phyloP scores from a whole-genome alignment of 37 sponge, comb jelly and placozoan genomes.

The Petrosia ficiformis region DNA sequence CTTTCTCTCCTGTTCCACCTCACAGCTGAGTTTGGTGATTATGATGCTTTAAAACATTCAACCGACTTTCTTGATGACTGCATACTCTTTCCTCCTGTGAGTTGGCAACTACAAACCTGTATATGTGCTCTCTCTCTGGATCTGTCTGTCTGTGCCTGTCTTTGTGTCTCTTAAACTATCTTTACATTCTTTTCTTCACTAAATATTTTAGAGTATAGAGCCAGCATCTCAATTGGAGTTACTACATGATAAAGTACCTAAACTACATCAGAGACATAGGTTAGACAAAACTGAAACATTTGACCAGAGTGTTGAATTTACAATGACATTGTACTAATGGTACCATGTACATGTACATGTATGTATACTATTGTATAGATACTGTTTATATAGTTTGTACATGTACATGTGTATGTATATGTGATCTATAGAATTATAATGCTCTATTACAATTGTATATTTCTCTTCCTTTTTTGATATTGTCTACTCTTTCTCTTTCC shows the following conservation, averaged over 20 bases:
- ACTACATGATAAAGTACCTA: slow-evolving; percentile 42
- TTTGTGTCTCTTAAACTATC: too few relatives aligned
- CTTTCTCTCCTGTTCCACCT: neutral
- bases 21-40: slow-evolving; percentile 78
- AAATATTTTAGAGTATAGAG: slow-evolving; percentile 60
- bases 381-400: neutral
- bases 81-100: slow-evolving; percentile 67
- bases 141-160: neutral
- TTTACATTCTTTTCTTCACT: too few relatives aligned
- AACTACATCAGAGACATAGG: slow-evolving; percentile 59
- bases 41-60: slow-evolving; percentile 50
- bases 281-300: too few relatives aligned
- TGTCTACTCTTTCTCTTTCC: neutral
- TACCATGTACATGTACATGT: too few relatives aligned
- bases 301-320: too few relatives aligned
- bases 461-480: neutral
- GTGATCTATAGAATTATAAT: neutral
- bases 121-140: neutral
- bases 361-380: too few relatives aligned
- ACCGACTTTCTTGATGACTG: slow-evolving; percentile 53
- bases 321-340: too few relatives aligned
- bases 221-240: slow-evolving; percentile 25
- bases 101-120: neutral
- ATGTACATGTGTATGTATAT: neutral
- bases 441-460: neutral